Evolutionary conservation across 2,888 invertebrate genomes (phyloP).

Genomic region (Mesorhabditis spiculigera): DNA sequence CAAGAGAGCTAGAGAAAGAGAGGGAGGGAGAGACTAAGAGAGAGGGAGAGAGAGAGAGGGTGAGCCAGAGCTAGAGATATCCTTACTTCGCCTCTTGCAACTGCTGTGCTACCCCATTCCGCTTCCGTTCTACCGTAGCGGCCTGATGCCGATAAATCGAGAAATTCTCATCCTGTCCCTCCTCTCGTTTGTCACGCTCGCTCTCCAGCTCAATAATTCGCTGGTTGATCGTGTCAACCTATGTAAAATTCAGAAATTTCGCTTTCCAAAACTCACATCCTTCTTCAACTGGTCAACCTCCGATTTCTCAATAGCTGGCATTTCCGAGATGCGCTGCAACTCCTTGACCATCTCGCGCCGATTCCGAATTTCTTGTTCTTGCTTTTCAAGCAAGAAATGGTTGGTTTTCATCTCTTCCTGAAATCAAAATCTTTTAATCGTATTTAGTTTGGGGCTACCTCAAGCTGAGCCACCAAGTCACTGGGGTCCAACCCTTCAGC

Average conservation of each 20-base stretch:
- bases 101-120: conserved; percentile 72
- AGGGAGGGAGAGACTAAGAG: too few species aligned
- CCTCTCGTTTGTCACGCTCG: conserved; percentile 68
- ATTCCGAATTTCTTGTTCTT: conserved; percentile 72
- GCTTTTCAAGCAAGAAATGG: conserved; percentile 74
- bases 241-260: conserved; percentile 7
- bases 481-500: conserved; percentile 68
- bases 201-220: conserved; percentile 75
- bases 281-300: conserved; percentile 69
- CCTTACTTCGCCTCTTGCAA: conserved; percentile 69
- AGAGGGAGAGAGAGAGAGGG: background rate
- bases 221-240: conserved; percentile 63
- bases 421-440: background rate
- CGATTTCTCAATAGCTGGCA: conserved; percentile 70
- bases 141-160: conserved; percentile 79
- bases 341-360: conserved; percentile 71
- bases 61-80: conserved; percentile 9
- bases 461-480: conserved; percentile 71
- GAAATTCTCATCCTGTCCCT: conserved; percentile 32
- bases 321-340: conserved; percentile 70
- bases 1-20: too few species aligned
- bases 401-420: conserved; percentile 74
- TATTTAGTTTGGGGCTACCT: conserved; percentile 52
- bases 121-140: conserved; percentile 71
- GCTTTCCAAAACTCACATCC: conserved; percentile 63